Evolutionary conservation across 2,797 vertebrate genomes (phyloP), one percentile per base, ranked within the genome.

Genomic region (Manis javanica): DNA sequence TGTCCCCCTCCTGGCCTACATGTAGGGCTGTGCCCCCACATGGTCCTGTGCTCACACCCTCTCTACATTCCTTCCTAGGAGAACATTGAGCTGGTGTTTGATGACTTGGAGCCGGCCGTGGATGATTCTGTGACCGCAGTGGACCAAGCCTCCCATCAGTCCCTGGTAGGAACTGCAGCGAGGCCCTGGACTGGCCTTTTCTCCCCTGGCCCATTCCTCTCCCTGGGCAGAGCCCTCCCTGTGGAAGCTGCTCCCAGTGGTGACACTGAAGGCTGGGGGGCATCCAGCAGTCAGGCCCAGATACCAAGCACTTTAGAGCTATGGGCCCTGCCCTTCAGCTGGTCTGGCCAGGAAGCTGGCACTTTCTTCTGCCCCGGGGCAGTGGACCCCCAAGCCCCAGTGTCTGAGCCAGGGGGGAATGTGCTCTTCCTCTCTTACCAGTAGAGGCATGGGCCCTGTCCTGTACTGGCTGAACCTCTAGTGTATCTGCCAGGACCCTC

Each of bases 1-100:
- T 7, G 10, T 34, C 15, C 49, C 49, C 31, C 6, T 4, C 74
- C 51, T 31, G 10, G 55, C 59, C 42, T 49, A 4, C 69, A 89
- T 21, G 0, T 0, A 12, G 39, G 31, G 14, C 34, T 31, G 7
- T 1, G 1, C 34, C 14, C n/a, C 12, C 63, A 3, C 0, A 0
- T 7, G 18, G 39, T 55, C 55, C 66, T 1, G 1, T 29, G 29
- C 26, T 99, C 98, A 99, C 96, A 9, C 2, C 75, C 24, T 88
- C 96, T 99, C 98, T 99, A 94, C 97, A 96, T 97, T 97, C 34
- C 97, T 98, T 53, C 98, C 98, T 98, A 99, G 99, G 99, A 99
- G 98, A 99, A 99, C 98, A 99, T 99, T 97, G 99, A 99, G 96
- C 98, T 99, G 97, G 98, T 98, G 66, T 99, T 99, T 99, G 99